Percentiles rank a stretch among this genome's conserved stretches.
These are phyloP conservation scores for Cheilosia grossa DNA, from an alignment of 2,888 invertebrate genomes.

Conservation along the genomic window DNA sequence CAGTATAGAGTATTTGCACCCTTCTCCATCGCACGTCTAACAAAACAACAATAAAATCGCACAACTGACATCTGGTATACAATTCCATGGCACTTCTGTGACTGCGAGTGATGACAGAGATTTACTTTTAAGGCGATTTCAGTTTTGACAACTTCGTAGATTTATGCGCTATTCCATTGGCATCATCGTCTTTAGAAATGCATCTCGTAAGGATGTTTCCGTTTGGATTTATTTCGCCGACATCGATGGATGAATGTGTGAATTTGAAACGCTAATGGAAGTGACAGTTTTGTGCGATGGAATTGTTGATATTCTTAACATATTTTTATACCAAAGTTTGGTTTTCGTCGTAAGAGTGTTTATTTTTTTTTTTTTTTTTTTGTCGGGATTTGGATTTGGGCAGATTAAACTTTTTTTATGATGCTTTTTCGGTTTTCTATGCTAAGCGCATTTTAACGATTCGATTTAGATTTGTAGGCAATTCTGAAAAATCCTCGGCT, in stretches of 20 bases:
- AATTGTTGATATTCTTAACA: slow-evolving; percentile 17
- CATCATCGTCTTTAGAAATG: slow-evolving; percentile 36
- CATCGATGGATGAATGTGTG: slow-evolving; percentile 21
- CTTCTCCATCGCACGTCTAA: not conserved
- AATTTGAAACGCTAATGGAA: slow-evolving; percentile 32
- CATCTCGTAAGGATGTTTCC: slow-evolving; percentile 28
- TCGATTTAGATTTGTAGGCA: not conserved
- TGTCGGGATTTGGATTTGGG: too few relatives aligned
- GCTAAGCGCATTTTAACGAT: not conserved
- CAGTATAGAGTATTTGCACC: not conserved
- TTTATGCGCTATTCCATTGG: slow-evolving; percentile 30
- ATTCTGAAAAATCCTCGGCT: not conserved
- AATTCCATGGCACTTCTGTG: not conserved
- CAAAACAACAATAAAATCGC: slow-evolving; percentile 22
- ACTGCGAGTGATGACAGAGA: slow-evolving; percentile 2
- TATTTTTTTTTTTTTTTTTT: too few relatives aligned
- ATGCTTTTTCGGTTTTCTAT: too few relatives aligned
- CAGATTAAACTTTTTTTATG: too few relatives aligned
- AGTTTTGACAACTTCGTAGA: slow-evolving; percentile 47
- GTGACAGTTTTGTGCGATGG: slow-evolving; percentile 8
- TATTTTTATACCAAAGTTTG: not conserved
- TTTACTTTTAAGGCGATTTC: slow-evolving; percentile 52
- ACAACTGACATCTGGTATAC: not conserved
- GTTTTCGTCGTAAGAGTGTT: not conserved
- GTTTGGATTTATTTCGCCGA: slow-evolving; percentile 12